These are phyloP conservation scores for Paracyclopina nana DNA, from an alignment of 1,140 invertebrate species.

Conservation along the genomic window DNA sequence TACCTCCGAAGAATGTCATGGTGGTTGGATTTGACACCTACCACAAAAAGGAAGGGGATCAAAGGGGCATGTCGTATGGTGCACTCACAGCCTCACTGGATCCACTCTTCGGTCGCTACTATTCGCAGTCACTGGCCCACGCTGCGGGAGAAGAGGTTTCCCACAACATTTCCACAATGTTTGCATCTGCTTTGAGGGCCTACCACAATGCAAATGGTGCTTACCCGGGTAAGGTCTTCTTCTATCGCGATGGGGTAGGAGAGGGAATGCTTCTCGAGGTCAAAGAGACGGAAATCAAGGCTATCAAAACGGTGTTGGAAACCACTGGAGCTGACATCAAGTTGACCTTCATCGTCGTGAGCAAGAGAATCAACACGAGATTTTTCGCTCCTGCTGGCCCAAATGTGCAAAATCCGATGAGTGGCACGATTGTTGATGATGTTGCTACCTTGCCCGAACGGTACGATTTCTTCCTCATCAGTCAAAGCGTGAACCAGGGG, in stretches of 20 bases:
- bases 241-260: constrained; percentile 32
- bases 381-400: constrained; percentile 19
- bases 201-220: too few relatives aligned
- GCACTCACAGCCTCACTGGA: constrained; percentile 31
- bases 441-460: constrained; percentile 54
- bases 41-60: constrained; percentile 28
- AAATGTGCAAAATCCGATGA: constrained; percentile 45
- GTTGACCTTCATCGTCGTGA: constrained; percentile 38
- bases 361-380: constrained; percentile 35
- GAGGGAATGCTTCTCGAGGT: constrained; percentile 29
- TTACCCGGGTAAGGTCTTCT: constrained; percentile 28
- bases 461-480: constrained; percentile 63
- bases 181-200: too few relatives aligned
- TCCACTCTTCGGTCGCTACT: too few relatives aligned
- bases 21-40: constrained; percentile 27
- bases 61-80: constrained; percentile 23
- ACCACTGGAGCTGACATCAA: constrained; percentile 21
- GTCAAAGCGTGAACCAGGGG: constrained; percentile 45
- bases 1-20: constrained; percentile 25
- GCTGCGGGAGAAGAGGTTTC: too few relatives aligned
- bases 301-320: neutral
- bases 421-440: constrained; percentile 70
- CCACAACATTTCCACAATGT: too few relatives aligned
- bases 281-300: too few relatives aligned
- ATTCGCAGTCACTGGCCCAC: too few relatives aligned